Evolutionary conservation across 1,140 invertebrate species (phyloP).

Genomic region (Ostrea edulis): DNA sequence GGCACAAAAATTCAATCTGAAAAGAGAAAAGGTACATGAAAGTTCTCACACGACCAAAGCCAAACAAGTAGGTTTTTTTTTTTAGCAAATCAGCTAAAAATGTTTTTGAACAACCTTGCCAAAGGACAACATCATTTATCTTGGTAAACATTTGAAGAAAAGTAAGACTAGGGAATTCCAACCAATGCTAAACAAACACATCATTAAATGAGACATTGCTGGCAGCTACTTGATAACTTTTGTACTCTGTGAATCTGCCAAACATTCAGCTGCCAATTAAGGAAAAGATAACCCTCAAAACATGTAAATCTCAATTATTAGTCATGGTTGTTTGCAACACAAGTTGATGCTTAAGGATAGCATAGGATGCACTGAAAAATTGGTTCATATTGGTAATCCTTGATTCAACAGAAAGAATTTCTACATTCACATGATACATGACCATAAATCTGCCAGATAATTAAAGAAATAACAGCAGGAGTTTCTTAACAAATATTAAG

Average conservation of each 20-base stretch:
- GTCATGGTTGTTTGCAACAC: neutral
- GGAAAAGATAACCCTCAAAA: constrained; percentile 17
- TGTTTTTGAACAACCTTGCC: neutral
- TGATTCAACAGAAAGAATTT: constrained; percentile 15
- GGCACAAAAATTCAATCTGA: too few relatives aligned
- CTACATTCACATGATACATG: neutral
- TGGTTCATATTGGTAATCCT: neutral
- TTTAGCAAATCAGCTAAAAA: neutral
- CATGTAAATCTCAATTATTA: constrained; percentile 18
- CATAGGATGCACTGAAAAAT: neutral
- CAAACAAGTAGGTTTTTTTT: neutral
- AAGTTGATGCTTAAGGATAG: neutral
- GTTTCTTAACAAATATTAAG: neutral
- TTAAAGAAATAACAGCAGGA: neutral
- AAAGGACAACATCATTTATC: neutral
- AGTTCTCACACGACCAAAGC: neutral
- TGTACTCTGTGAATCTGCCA: neutral
- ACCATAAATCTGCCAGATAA: neutral
- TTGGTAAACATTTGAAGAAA: neutral
- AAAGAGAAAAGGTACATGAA: neutral
- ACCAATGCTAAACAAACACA: constrained; percentile 13
- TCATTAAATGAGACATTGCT: neutral
- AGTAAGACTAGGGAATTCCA: neutral
- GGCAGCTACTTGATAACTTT: constrained; percentile 20
- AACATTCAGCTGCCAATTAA: constrained; percentile 10